Base-by-base conservation (phyloP, 92 coral and sea anemone species). In the Scolanthus callimorphus region DNA sequence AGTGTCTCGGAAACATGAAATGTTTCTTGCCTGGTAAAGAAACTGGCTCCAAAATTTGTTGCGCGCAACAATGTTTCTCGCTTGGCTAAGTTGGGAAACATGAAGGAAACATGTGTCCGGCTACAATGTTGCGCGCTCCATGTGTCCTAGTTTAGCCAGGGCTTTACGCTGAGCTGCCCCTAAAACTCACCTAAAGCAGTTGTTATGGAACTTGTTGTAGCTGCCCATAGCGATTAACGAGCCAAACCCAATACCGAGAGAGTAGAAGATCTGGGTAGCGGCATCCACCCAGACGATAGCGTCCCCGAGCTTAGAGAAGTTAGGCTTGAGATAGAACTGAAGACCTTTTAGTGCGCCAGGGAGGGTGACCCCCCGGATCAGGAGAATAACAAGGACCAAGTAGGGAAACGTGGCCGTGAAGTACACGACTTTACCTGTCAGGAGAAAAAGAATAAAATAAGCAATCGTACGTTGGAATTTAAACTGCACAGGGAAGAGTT, bases 401-500 rank as follows among this genome's bases (percentile, higher is more conserved):
- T 94, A 94, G n/a, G 99, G 98, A 41, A 94, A 94, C 4, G 99
- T 94, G 17, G 99, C 99, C 0, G 99, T 94, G 67, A 94, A 94
- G 60, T 94, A 94, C 20, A 94, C 99, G n/a, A 94, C 99, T 57
- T 68, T 68, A 2, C 75, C 52, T 34, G 41, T 34, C 6, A n/a
- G n/a, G n/a, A n/a, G n/a, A n/a, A n/a, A n/a, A n/a, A n/a, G n/a
- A n/a, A n/a, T n/a, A n/a, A n/a, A n/a, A n/a, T n/a, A n/a, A n/a
- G n/a, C n/a, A n/a, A n/a, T n/a, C n/a, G n/a, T n/a, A n/a, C n/a
- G n/a, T n/a, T n/a, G n/a, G n/a, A n/a, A n/a, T n/a, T n/a, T n/a
- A n/a, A n/a, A n/a, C n/a, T n/a, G n/a, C n/a, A n/a, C n/a, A n/a
- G n/a, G n/a, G n/a, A n/a, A n/a, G n/a, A n/a, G n/a, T n/a, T n/a